phyloP scores from a whole-genome alignment of 2,113 vertebrate species.

The Aspiorhynchus laticeps region DNA sequence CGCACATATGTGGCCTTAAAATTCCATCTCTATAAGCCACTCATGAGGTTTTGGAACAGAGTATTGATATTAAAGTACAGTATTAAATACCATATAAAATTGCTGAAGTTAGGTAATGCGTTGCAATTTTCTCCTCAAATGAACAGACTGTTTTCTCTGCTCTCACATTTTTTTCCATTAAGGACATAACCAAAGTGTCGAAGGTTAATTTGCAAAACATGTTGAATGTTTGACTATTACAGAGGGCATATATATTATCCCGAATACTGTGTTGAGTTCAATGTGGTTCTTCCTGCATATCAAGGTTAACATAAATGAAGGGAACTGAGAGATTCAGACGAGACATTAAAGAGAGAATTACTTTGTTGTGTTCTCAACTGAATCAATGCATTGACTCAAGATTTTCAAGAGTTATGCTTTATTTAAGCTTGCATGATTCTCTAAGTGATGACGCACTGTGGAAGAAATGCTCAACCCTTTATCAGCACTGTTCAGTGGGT shows the following conservation, averaged over 20 bases:
- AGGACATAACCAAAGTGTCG: constrained; percentile 10
- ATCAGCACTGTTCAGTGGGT: neutral
- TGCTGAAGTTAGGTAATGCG: neutral
- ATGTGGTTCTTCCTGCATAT: constrained; percentile 17
- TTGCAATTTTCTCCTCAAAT: neutral
- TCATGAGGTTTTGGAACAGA: neutral
- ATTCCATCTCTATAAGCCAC: neutral
- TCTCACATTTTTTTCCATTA: constrained; percentile 14
- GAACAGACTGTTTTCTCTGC: constrained; percentile 3
- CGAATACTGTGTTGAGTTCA: constrained; percentile 1
- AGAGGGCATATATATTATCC: neutral
- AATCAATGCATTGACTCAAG: constrained; percentile 32
- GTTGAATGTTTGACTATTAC: neutral
- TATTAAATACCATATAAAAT: neutral
- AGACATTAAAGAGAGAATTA: constrained; percentile 25
- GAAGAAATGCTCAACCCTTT: neutral
- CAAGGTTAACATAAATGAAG: constrained; percentile 47
- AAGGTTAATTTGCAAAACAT: constrained; percentile 41
- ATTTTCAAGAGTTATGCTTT: constrained; percentile 36
- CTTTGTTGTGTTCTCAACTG: neutral
- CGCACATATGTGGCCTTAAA: neutral
- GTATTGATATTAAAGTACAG: neutral
- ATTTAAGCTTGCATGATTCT: constrained; percentile 7
- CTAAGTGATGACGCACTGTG: too few relatives aligned
- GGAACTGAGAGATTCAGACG: constrained; percentile 5